Evolutionary conservation across 2,888 invertebrate genomes (phyloP).

Genomic region (Agrotis exclamationis): DNA sequence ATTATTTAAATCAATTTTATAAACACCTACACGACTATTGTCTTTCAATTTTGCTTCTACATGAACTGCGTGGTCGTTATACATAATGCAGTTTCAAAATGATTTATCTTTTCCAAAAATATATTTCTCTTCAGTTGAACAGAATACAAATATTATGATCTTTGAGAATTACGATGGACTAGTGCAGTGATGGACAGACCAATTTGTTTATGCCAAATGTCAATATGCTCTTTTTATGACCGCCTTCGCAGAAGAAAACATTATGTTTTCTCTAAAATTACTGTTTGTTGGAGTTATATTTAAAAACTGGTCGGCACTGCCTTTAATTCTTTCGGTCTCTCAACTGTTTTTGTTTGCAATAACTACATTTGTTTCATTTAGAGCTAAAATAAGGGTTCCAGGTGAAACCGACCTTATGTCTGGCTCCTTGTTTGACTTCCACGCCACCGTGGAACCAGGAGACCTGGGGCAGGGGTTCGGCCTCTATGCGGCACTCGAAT

Average conservation of each 20-base stretch:
- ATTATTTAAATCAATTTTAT: neutral
- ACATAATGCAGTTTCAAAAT: neutral
- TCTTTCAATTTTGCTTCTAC: neutral
- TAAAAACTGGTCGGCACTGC: too few species aligned
- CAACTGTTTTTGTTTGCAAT: too few species aligned
- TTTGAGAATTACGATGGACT: slow-evolving; percentile 1
- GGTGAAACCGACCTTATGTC: slow-evolving; percentile 94
- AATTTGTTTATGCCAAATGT: slow-evolving; percentile 13
- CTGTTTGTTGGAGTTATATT: neutral
- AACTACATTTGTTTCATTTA: neutral
- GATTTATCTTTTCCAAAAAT: neutral
- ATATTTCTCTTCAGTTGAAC: neutral
- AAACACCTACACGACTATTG: neutral
- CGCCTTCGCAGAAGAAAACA: neutral
- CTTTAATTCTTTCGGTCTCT: too few species aligned
- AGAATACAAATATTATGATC: slow-evolving; percentile 17
- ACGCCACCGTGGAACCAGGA: slow-evolving; percentile 97
- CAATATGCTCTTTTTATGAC: neutral
- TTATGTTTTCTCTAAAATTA: neutral
- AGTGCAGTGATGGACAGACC: neutral
- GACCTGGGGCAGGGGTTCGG: slow-evolving; percentile 97
- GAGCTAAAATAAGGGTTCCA: neutral
- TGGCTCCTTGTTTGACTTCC: slow-evolving; percentile 95
- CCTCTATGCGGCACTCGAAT: slow-evolving; percentile 98
- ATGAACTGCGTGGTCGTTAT: neutral